Evolutionary conservation across 2,113 vertebrate genomes (phyloP).

Genomic region (Oncorhynchus keta): DNA sequence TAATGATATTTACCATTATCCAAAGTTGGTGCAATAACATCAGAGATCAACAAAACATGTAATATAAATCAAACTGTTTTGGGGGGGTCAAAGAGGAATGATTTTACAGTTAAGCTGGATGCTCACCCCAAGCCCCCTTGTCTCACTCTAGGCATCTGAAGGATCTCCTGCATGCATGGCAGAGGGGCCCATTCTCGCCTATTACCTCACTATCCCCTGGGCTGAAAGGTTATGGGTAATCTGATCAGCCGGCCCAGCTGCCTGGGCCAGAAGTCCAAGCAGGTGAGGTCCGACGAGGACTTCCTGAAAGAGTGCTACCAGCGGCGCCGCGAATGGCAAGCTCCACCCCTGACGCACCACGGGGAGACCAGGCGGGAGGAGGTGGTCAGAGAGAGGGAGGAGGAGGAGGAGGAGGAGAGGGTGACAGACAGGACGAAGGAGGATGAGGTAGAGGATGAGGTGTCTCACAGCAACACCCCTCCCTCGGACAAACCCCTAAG

Average conservation of each 20-base stretch:
- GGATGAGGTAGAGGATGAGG: constrained; percentile 4
- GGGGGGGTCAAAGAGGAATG: not conserved
- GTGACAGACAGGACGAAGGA: constrained; percentile 17
- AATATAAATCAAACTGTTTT: not conserved
- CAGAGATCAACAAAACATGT: not conserved
- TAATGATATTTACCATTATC: not conserved
- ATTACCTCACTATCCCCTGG: constrained; percentile 64
- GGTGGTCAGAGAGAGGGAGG: constrained; percentile 18
- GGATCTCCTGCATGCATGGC: constrained; percentile 73
- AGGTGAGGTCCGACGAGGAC: constrained; percentile 70
- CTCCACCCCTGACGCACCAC: constrained; percentile 46
- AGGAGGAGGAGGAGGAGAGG: constrained; percentile 24
- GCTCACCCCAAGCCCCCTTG: constrained; percentile 69
- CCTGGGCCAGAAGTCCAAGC: constrained; percentile 80
- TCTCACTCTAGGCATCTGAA: constrained; percentile 80
- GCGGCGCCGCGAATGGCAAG: constrained; percentile 58
- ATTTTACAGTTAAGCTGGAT: constrained; percentile 9
- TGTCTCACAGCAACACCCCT: constrained; percentile 43
- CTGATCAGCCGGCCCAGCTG: constrained; percentile 80
- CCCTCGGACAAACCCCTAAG: constrained; percentile 66
- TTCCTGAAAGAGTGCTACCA: constrained; percentile 80
- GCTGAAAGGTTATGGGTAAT: constrained; percentile 83
- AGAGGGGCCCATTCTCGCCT: constrained; percentile 60
- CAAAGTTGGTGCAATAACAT: not conserved
- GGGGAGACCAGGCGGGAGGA: constrained; percentile 48